These are phyloP conservation scores for Aphodius sticticus DNA, from an alignment of 2,888 invertebrate species.

Conservation along the genomic window DNA sequence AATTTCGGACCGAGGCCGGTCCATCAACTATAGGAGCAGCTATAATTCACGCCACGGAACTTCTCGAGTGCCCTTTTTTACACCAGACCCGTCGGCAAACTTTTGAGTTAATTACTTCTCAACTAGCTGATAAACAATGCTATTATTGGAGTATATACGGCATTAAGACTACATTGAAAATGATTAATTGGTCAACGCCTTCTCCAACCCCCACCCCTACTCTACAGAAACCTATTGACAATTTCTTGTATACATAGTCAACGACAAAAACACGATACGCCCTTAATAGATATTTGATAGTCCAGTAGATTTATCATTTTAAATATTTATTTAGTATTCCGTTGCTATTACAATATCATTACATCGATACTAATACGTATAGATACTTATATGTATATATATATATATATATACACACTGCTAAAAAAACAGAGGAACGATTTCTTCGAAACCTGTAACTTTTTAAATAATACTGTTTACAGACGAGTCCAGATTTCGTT, in stretches of 20 bases:
- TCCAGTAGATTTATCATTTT: not conserved
- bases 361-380: not conserved
- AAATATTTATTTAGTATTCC: not conserved
- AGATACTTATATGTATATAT: not conserved
- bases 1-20: not conserved
- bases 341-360: not conserved
- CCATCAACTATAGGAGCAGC: not conserved
- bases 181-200: not conserved
- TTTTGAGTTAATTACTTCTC: slow-evolving; percentile 22
- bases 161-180: not conserved
- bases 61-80: slow-evolving; percentile 6
- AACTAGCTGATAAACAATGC: slow-evolving; percentile 17
- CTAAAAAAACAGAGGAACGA: too few relatives aligned
- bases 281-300: not conserved
- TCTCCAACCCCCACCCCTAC: not conserved
- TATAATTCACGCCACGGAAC: not conserved
- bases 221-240: not conserved
- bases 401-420: too few relatives aligned
- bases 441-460: too few relatives aligned
- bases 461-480: too few relatives aligned
- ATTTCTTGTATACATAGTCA: not conserved
- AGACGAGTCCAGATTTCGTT: too few relatives aligned
- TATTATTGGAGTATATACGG: not conserved
- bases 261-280: not conserved
- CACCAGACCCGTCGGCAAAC: slow-evolving; percentile 5